Percentiles rank a stretch among this genome's conserved stretches.
These are phyloP conservation scores for Ascaphus truei DNA, from an alignment of 2,113 vertebrate species.

Conservation along the genomic window DNA sequence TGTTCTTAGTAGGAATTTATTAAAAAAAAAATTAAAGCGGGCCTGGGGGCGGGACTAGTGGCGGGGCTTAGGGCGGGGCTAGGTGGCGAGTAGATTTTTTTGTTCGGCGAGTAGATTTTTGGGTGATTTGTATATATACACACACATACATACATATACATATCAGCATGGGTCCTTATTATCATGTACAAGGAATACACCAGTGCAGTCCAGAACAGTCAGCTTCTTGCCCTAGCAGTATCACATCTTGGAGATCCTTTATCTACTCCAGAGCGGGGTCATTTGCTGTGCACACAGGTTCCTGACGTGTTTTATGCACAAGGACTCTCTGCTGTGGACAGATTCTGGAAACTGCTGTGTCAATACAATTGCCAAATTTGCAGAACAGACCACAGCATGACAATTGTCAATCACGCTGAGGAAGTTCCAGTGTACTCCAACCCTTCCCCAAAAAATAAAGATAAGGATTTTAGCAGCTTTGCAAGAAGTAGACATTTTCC, in stretches of 20 bases:
- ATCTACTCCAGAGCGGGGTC: not conserved
- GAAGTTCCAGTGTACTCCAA: not conserved
- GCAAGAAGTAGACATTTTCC: not conserved
- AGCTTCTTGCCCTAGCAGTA: conserved; percentile 1
- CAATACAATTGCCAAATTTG: not conserved
- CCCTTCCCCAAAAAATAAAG: too few relatives aligned
- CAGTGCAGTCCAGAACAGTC: not conserved
- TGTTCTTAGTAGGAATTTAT: too few relatives aligned
- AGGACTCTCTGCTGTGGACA: conserved; percentile 6
- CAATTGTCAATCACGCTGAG: conserved; percentile 21
- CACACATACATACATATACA: too few relatives aligned
- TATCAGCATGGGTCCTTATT: not conserved
- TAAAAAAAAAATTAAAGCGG: too few relatives aligned
- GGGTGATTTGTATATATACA: too few relatives aligned
- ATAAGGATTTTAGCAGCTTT: not conserved
- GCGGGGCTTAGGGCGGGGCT: too few relatives aligned
- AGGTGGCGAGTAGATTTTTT: too few relatives aligned
- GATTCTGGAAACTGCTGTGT: conserved; percentile 5
- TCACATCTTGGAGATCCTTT: conserved; percentile 12
- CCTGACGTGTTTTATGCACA: conserved; percentile 13
- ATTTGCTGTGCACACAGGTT: not conserved
- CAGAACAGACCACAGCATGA: conserved; percentile 6
- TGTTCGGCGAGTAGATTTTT: too few relatives aligned
- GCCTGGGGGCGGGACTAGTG: too few relatives aligned
- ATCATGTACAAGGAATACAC: conserved; percentile 4